Conservation (phyloP, 1,140 invertebrate genomes). For the Anastrepha ludens region DNA sequence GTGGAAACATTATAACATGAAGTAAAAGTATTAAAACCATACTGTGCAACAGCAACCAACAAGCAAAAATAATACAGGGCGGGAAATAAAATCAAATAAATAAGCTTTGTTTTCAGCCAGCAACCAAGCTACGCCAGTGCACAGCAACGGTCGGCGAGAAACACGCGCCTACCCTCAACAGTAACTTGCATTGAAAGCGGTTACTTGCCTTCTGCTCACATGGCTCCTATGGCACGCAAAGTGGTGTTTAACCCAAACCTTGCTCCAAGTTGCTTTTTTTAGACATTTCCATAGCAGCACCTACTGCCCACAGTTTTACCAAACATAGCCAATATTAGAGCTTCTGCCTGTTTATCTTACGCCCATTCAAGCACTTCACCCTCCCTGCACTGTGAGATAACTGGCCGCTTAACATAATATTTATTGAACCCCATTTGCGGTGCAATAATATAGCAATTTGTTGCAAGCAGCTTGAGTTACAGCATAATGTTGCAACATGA, state of each 20-base stretch:
- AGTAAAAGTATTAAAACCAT: background rate
- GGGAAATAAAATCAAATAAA: conserved; percentile 6
- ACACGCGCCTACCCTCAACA: too few relatives aligned
- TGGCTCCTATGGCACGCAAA: background rate
- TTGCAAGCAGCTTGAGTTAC: background rate
- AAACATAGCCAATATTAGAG: background rate
- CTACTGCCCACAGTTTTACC: too few relatives aligned
- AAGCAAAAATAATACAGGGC: background rate
- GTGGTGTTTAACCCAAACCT: background rate
- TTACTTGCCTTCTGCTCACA: background rate
- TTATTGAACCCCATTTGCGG: conserved; percentile 48
- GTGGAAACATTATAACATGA: background rate
- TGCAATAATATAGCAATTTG: conserved; percentile 52
- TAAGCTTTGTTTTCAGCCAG: background rate
- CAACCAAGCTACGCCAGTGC: background rate
- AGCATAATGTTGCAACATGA: conserved; percentile 32
- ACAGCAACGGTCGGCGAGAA: background rate
- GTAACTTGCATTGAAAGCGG: background rate
- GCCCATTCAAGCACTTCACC: background rate
- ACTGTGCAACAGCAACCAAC: background rate
- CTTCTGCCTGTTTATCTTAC: background rate
- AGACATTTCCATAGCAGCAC: too few relatives aligned
- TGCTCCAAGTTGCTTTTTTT: background rate
- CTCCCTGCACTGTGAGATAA: background rate
- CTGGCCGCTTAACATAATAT: conserved; percentile 42